Evolutionary conservation across 2,113 vertebrate genomes (phyloP).

Genomic region (Malurus cyaneus): DNA sequence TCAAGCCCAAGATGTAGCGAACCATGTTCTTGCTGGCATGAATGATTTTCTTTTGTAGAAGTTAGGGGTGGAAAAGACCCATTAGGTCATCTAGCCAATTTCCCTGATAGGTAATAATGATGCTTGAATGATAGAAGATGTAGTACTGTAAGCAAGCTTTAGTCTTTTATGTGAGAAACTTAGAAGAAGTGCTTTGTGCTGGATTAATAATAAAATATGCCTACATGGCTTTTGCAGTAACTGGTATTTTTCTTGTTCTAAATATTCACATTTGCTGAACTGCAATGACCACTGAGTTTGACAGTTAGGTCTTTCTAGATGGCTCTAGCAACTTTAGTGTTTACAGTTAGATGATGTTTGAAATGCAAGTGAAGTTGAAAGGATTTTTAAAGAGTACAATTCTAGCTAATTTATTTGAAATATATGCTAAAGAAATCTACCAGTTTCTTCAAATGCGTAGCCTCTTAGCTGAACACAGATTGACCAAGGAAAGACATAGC

Average conservation of each 20-base stretch:
- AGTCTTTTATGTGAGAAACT: conserved; percentile 89
- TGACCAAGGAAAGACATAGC: conserved; percentile 51
- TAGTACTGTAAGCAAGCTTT: conserved; percentile 96
- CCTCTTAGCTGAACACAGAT: conserved; percentile 63
- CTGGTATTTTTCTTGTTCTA: conserved; percentile 70
- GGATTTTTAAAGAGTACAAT: conserved; percentile 81
- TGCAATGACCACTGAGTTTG: conserved; percentile 63
- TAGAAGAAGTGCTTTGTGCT: conserved; percentile 90
- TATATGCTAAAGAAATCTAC: conserved; percentile 71
- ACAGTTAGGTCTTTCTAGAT: conserved; percentile 71
- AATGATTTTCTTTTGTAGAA: conserved; percentile 77
- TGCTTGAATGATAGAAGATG: conserved; percentile 91
- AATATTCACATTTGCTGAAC: conserved; percentile 72
- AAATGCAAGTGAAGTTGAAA: conserved; percentile 83
- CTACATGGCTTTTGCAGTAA: conserved; percentile 77
- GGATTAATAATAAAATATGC: conserved; percentile 84
- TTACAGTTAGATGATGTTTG: conserved; percentile 91
- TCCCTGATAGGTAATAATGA: conserved; percentile 84
- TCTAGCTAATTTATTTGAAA: conserved; percentile 97
- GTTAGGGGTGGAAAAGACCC: conserved; percentile 47
- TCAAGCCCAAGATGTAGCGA: conserved; percentile 65
- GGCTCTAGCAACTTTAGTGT: conserved; percentile 85
- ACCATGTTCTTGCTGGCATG: conserved; percentile 75
- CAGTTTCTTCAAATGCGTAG: conserved; percentile 69
- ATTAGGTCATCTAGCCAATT: conserved; percentile 47